A percentile compares a stretch with the other conserved stretches of the same genome.
Evolutionary conservation across 2,888 invertebrate genomes (phyloP).

Genomic region (Cartodere bifasciata): DNA sequence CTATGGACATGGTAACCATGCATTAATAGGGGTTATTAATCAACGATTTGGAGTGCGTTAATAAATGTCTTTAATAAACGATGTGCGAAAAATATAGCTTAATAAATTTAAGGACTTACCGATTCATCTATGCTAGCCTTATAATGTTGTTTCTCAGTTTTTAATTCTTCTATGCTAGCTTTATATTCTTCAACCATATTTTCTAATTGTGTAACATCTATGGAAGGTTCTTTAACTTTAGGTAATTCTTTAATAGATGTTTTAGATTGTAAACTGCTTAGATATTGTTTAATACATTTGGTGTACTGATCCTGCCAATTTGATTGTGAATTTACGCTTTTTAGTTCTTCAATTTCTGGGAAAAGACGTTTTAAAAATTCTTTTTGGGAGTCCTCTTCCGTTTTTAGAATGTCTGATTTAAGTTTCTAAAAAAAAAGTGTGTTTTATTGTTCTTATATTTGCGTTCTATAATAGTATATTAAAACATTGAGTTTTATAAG

Average conservation of each 20-base stretch:
- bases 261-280: constrained; percentile 34
- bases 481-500: too few relatives aligned
- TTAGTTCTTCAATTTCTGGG: constrained; percentile 38
- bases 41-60: too few relatives aligned
- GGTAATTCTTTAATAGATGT: too few relatives aligned
- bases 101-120: constrained; percentile 37
- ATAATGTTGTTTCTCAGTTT: constrained; percentile 39
- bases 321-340: constrained; percentile 11
- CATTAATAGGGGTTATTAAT: too few relatives aligned
- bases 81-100: too few relatives aligned
- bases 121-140: constrained; percentile 66
- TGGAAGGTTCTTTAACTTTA: constrained; percentile 30
- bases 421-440: constrained; percentile 19
- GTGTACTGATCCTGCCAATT: constrained; percentile 24
- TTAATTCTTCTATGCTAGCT: constrained; percentile 15
- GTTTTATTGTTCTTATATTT: too few relatives aligned
- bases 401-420: constrained; percentile 27
- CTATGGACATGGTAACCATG: too few relatives aligned
- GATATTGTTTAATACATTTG: constrained; percentile 24
- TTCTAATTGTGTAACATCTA: too few relatives aligned
- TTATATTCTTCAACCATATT: too few relatives aligned
- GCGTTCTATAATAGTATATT: too few relatives aligned
- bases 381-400: constrained; percentile 36
- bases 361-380: constrained; percentile 51
- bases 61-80: too few relatives aligned